These are phyloP conservation scores for Sipunculus nudus DNA, from an alignment of 2,888 invertebrate genomes.

Conservation along the genomic window DNA sequence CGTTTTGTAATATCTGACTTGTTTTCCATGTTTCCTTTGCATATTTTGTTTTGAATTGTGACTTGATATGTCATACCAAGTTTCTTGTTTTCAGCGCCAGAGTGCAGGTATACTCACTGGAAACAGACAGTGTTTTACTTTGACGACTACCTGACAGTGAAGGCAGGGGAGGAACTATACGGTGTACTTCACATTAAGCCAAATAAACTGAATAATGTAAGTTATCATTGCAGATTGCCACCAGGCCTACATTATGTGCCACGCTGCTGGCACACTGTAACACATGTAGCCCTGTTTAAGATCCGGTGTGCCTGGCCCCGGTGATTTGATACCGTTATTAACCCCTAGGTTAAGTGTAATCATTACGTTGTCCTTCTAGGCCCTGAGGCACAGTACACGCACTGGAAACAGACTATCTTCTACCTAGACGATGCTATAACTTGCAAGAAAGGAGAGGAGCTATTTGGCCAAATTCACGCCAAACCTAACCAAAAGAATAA, in stretches of 20 bases:
- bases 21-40: too few species aligned
- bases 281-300: too few species aligned
- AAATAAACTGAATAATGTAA: constrained; percentile 88
- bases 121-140: constrained; percentile 99
- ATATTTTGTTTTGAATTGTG: too few species aligned
- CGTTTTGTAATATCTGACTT: too few species aligned
- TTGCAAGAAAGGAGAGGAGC: neutral
- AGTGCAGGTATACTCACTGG: constrained; percentile 99
- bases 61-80: too few species aligned
- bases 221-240: too few species aligned
- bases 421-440: neutral
- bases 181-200: constrained; percentile 95
- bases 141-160: constrained; percentile 91
- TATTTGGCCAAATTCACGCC: neutral
- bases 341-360: too few species aligned
- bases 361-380: too few species aligned
- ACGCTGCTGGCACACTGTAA: constrained; percentile 9
- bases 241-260: too few species aligned
- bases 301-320: too few species aligned
- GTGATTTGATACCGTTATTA: too few species aligned
- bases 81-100: constrained; percentile 82
- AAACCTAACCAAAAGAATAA: constrained; percentile 25
- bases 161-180: constrained; percentile 89
- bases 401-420: constrained; percentile 88
- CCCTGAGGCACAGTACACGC: too few species aligned